phyloP scores from a whole-genome alignment of 2,888 invertebrate species.

The Tanypteryx hageni region DNA sequence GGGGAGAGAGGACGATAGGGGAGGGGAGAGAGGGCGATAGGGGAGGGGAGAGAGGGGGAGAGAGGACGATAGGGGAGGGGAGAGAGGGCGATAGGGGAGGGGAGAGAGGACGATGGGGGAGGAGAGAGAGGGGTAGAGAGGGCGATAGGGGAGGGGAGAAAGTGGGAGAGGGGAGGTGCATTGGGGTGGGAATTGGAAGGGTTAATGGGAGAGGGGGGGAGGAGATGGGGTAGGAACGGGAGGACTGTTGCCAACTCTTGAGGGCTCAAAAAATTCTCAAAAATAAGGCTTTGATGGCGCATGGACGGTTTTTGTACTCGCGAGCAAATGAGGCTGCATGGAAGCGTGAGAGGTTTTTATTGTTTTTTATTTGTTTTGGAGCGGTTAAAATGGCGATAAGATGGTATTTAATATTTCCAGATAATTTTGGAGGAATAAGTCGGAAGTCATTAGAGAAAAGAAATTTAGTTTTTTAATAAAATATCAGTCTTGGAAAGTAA shows the following conservation, averaged over 20 bases:
- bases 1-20: background rate
- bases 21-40: background rate
- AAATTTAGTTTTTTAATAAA: no score
- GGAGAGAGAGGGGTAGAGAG: background rate
- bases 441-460: no score
- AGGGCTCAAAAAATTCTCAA: background rate
- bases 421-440: no score
- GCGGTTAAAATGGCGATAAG: no score
- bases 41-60: background rate
- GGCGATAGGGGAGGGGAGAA: background rate
- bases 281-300: conserved; percentile 42
- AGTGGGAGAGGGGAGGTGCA: background rate
- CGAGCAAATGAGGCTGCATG: background rate
- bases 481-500: no score
- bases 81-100: background rate
- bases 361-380: no score
- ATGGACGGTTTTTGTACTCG: background rate
- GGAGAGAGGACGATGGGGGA: background rate
- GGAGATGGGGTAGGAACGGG: background rate
- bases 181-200: background rate
- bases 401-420: no score
- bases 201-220: background rate
- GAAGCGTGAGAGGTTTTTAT: no score
- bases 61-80: background rate
- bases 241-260: conserved; percentile 29